phyloP scores from a whole-genome alignment of 2,888 invertebrate species.

The Lasioglossum figueresi region DNA sequence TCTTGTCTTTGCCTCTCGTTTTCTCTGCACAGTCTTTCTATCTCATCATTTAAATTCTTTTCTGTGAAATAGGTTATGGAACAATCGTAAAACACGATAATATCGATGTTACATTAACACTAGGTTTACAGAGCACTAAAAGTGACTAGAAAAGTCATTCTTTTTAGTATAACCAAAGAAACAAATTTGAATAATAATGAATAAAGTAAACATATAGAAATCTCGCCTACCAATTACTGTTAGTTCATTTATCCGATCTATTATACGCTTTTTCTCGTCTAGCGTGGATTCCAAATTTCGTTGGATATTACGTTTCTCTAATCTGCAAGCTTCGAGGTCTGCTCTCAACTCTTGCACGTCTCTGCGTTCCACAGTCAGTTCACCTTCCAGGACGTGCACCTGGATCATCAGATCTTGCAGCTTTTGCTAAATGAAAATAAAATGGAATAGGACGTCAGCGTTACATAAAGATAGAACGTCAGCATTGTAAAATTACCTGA shows the following conservation, averaged over 20 bases:
- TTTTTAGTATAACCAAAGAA: no score
- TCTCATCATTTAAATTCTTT: constrained; percentile 85
- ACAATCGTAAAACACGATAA: neutral
- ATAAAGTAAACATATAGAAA: neutral
- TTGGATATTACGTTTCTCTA: constrained; percentile 87
- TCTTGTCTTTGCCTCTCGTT: constrained; percentile 83
- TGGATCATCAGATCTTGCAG: constrained; percentile 84
- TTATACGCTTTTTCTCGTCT: constrained; percentile 86
- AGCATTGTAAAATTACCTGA: constrained; percentile 73
- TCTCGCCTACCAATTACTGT: constrained; percentile 85
- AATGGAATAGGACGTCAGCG: neutral
- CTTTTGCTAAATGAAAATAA: constrained; percentile 81
- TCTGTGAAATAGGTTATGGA: constrained; percentile 79
- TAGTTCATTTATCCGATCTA: constrained; percentile 86
- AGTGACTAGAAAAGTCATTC: no score
- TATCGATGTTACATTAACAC: neutral
- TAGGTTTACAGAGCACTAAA: no score
- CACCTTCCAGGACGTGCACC: constrained; percentile 84
- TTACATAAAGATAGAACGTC: neutral
- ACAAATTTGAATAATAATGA: no score
- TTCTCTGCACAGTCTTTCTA: constrained; percentile 84
- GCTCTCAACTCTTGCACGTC: constrained; percentile 84
- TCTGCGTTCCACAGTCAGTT: constrained; percentile 83
- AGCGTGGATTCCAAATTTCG: constrained; percentile 85
- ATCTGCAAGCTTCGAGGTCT: constrained; percentile 84